Conservation (phyloP, 2,888 invertebrate species). For the Linyphia triangularis region DNA sequence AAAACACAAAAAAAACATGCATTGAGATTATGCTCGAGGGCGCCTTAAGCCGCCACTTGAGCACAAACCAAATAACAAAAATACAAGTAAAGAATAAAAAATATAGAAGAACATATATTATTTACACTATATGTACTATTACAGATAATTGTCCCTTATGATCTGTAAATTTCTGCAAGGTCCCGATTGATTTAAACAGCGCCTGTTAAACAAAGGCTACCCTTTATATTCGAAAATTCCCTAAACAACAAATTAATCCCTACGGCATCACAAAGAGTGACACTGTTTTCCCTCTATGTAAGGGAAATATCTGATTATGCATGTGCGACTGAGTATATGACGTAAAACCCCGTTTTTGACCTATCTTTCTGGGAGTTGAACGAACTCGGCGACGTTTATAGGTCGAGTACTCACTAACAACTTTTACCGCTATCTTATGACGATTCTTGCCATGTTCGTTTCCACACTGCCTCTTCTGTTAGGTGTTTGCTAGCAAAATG, state of each 20-base stretch:
- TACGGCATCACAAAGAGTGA: neutral
- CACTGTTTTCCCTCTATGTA: constrained; percentile 14
- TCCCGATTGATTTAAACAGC: no score
- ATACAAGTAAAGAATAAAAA: no score
- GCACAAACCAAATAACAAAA: no score
- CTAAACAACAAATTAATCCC: neutral
- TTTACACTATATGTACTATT: no score
- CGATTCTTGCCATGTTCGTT: constrained; percentile 1
- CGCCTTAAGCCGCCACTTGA: no score
- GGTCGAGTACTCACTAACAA: constrained; percentile 50
- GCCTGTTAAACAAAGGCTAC: neutral
- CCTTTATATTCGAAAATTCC: neutral
- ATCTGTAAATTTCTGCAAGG: no score
- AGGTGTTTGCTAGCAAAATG: neutral
- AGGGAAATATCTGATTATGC: constrained; percentile 43
- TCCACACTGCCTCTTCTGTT: neutral
- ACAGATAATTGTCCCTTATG: no score
- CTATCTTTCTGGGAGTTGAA: constrained; percentile 60
- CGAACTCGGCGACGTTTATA: constrained; percentile 66
- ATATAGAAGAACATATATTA: no score
- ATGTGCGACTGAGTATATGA: constrained; percentile 30
- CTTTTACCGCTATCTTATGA: neutral
- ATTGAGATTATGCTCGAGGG: no score
- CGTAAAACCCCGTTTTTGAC: constrained; percentile 68
- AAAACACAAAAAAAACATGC: no score